A percentile compares a stretch with the other conserved stretches of the same genome.
Conservation (phyloP, 2,113 vertebrate species). For the Scophthalmus maximus region DNA sequence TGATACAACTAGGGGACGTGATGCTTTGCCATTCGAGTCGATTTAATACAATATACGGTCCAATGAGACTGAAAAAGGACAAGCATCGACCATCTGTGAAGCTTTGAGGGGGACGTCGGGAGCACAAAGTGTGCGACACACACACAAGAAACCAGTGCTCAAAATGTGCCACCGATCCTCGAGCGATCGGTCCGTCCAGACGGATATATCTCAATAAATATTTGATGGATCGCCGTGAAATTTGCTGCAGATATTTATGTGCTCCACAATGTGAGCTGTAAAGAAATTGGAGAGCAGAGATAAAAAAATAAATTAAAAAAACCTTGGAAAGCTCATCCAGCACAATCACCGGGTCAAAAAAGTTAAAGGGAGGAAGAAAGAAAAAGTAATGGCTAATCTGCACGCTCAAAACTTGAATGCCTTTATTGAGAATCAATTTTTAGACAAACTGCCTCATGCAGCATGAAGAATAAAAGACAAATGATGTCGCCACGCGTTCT, state of each 20-base stretch:
- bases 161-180: not conserved
- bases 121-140: not conserved
- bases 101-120: not conserved
- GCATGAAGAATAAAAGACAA: not conserved
- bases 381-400: not conserved
- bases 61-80: too few relatives aligned
- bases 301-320: too few relatives aligned
- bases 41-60: not conserved
- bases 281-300: not conserved
- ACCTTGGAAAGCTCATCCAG: not conserved
- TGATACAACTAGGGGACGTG: not conserved
- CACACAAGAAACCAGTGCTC: not conserved
- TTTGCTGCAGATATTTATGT: not conserved
- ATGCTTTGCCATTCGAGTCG: not conserved
- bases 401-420: not conserved
- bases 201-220: not conserved
- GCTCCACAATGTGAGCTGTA: not conserved
- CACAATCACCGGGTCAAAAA: not conserved
- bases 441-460: not conserved
- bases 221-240: slow-evolving; percentile 2
- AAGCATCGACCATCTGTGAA: too few relatives aligned
- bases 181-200: not conserved
- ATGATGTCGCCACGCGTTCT: not conserved
- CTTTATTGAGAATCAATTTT: not conserved
- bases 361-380: too few relatives aligned